Percentiles rank a stretch among this genome's conserved stretches.
These are phyloP conservation scores for Intellagama lesueurii DNA, from an alignment of 2,797 vertebrate genomes.

Conservation along the genomic window DNA sequence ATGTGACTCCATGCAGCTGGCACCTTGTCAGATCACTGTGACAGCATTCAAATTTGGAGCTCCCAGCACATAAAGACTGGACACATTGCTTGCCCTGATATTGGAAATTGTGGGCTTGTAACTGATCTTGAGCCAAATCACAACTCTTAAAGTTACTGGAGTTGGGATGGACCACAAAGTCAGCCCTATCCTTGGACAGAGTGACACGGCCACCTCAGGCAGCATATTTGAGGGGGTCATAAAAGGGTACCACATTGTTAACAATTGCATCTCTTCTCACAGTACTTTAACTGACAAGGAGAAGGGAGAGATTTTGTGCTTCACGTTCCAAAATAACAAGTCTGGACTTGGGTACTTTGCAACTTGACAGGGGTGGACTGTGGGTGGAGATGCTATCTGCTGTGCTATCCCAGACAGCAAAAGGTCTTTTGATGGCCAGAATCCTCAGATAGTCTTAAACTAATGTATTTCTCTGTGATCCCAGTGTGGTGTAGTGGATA, in stretches of 20 bases:
- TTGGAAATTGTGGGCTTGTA: neutral
- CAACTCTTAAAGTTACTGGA: neutral
- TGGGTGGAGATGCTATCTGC: neutral
- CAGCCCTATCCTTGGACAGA: too few relatives aligned
- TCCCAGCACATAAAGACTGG: too few relatives aligned
- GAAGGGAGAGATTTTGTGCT: neutral
- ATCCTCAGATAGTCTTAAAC: neutral
- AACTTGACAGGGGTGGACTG: neutral
- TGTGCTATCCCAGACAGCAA: neutral
- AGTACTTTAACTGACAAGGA: neutral
- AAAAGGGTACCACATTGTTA: neutral
- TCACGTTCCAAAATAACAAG: neutral
- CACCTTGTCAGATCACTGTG: too few relatives aligned
- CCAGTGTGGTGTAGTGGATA: neutral
- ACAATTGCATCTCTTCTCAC: neutral
- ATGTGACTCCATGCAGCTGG: too few relatives aligned
- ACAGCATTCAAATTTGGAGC: too few relatives aligned
- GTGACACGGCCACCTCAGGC: too few relatives aligned
- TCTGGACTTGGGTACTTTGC: neutral
- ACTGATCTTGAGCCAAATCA: neutral
- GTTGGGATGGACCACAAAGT: too few relatives aligned
- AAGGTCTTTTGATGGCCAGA: neutral
- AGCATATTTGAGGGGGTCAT: neutral
- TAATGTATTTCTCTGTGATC: neutral
- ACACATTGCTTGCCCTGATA: too few relatives aligned